phyloP scores from a whole-genome alignment of 2,113 vertebrate species.

The Alligator mississippiensis region DNA sequence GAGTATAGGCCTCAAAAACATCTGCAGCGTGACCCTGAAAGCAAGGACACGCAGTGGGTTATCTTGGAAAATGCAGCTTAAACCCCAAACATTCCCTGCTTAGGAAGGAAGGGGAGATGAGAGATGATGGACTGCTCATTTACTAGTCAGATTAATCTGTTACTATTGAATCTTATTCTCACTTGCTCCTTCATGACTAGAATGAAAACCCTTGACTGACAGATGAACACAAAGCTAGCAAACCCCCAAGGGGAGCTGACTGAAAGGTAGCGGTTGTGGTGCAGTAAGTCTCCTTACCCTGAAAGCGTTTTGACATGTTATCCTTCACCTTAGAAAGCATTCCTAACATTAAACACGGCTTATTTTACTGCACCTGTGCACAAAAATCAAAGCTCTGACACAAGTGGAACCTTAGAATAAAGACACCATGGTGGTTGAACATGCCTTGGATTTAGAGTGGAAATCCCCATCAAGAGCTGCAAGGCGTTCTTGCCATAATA shows the following conservation, averaged over 20 bases:
- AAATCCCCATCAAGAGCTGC: neutral
- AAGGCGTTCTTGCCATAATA: neutral
- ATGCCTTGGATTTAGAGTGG: neutral
- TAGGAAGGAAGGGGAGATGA: neutral
- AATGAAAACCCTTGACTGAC: neutral
- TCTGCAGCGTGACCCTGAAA: constrained; percentile 95
- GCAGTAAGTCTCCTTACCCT: neutral
- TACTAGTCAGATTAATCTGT: neutral
- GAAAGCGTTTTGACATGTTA: neutral
- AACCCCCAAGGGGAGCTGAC: neutral
- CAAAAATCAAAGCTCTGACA: neutral
- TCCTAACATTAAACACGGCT: neutral
- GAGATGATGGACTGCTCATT: neutral
- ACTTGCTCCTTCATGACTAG: neutral
- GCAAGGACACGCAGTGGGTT: neutral
- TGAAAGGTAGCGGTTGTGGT: neutral
- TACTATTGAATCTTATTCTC: neutral
- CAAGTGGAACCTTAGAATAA: neutral
- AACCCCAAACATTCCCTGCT: too few relatives aligned
- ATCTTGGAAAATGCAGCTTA: neutral
- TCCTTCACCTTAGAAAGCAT: neutral
- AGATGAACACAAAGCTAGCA: neutral
- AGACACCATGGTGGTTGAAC: neutral
- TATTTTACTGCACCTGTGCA: neutral
- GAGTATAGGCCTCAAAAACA: constrained; percentile 98